Base-by-base conservation (phyloP, 2,113 vertebrate genomes). In the Lepus americanus region DNA sequence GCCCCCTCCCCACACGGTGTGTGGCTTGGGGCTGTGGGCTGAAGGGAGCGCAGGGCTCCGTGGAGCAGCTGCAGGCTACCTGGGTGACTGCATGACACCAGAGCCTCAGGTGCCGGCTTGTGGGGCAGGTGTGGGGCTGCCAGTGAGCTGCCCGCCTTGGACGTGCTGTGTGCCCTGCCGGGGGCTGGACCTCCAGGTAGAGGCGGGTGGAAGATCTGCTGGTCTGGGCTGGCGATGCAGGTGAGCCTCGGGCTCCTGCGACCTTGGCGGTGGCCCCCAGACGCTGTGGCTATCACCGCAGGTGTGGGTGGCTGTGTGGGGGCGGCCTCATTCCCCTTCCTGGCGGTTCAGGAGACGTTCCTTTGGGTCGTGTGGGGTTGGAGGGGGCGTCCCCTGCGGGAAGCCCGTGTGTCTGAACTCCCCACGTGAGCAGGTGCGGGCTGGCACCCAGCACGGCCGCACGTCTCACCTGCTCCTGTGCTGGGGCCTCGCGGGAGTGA, bases 311-410 rank as follows among this genome's bases (percentile, higher is more conserved):
- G 33, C 1, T 0, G 4, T 67, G 27, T 6, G n/a, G 36, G 51
- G 14, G 20, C 0, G 20, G 29, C 59, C 23, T 9, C 61, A 5
- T 20, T 49, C 16, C 31, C 82, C 5, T 3, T 77, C 23, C 25
- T 73, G 53, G 33, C 29, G 4, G 13, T 0, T 49, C 31, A 19
- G 36, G 51, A 20, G 17, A 55, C 7, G 29, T 23, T 51, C 61
- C 79, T 63, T 6, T 53, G 25, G 39, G 25, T 4, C 4, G 0
- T 9, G 3, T 6, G n/a, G 29, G 31, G 16, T 33, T 2, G 9
- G 1, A 11, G 23, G 9, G 44, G 44, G 63, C 17, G 17, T 5
- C 19, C 33, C 16, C 33, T 53, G 8, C 4, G 29, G 2, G 16
- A 25, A 27, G 16, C 76, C 27, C 20, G 9, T 19, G 27, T 27